phyloP scores from a whole-genome alignment of 2,113 vertebrate species.

The Sporophila hypoxantha region DNA sequence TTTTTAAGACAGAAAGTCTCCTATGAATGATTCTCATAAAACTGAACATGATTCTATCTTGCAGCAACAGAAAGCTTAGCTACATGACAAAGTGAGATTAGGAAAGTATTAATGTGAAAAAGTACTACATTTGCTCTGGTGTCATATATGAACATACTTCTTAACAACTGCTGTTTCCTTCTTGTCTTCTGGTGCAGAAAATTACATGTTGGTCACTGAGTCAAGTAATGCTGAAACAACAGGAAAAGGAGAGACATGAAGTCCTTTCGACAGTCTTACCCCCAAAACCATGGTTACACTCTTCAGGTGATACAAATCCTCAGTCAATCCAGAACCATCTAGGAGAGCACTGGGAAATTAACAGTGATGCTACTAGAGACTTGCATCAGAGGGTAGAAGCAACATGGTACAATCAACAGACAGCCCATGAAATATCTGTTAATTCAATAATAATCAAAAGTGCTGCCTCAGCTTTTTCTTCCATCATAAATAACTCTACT shows the following conservation, averaged over 20 bases:
- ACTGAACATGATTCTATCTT: background rate
- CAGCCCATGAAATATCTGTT: background rate
- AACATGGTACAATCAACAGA: background rate
- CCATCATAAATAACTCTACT: background rate
- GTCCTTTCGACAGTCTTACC: background rate
- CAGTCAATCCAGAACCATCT: background rate
- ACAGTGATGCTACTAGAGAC: background rate
- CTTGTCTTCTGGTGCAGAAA: background rate
- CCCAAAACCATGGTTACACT: accelerated
- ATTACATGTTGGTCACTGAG: background rate
- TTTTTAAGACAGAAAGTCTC: background rate
- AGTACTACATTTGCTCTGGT: background rate
- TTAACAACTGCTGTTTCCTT: background rate
- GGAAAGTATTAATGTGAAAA: background rate
- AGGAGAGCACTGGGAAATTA: background rate
- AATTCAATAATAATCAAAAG: background rate
- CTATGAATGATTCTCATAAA: conserved; percentile 24
- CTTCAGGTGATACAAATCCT: background rate
- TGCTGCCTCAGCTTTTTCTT: background rate
- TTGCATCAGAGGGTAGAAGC: background rate
- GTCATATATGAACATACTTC: background rate
- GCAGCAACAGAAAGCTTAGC: background rate
- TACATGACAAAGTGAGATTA: background rate
- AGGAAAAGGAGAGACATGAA: background rate
- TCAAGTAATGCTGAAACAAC: background rate